A percentile compares a stretch with the other conserved stretches of the same genome.
Evolutionary conservation across 2,797 vertebrate species (phyloP).

Genomic region (Peromyscus aztecus): DNA sequence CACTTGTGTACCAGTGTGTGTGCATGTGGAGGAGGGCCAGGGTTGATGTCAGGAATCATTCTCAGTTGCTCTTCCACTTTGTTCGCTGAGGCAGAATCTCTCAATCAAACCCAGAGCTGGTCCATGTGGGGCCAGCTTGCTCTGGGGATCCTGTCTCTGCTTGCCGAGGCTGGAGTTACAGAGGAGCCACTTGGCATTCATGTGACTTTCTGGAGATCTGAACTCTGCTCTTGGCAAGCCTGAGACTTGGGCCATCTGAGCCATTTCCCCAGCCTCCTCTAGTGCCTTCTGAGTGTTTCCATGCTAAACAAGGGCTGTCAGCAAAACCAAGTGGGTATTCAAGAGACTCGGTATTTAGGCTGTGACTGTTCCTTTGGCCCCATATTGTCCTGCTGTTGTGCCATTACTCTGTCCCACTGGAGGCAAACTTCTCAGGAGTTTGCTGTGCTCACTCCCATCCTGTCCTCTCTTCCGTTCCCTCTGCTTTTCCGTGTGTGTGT

Average conservation of each 20-base stretch:
- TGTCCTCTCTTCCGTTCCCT: not conserved
- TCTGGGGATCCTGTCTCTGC: not conserved
- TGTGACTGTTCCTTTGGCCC: not conserved
- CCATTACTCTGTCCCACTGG: not conserved
- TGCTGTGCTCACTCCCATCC: not conserved
- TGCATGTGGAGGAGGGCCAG: not conserved
- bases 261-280: not conserved
- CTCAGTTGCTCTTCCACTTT: no score
- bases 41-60: not conserved
- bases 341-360: not conserved
- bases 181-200: no score
- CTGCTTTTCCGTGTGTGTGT: not conserved
- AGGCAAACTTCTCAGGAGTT: constrained; percentile 26
- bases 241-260: not conserved
- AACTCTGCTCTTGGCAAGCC: not conserved
- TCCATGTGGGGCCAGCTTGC: not conserved
- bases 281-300: not conserved
- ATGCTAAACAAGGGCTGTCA: constrained; percentile 2
- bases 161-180: not conserved
- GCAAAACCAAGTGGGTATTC: constrained; percentile 36
- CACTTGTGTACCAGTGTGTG: not conserved
- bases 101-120: not conserved
- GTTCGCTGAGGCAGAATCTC: not conserved
- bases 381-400: not conserved
- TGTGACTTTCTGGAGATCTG: not conserved